Evolutionary conservation across 2,888 invertebrate genomes (phyloP).

Genomic region (Xestia c-nigrum): DNA sequence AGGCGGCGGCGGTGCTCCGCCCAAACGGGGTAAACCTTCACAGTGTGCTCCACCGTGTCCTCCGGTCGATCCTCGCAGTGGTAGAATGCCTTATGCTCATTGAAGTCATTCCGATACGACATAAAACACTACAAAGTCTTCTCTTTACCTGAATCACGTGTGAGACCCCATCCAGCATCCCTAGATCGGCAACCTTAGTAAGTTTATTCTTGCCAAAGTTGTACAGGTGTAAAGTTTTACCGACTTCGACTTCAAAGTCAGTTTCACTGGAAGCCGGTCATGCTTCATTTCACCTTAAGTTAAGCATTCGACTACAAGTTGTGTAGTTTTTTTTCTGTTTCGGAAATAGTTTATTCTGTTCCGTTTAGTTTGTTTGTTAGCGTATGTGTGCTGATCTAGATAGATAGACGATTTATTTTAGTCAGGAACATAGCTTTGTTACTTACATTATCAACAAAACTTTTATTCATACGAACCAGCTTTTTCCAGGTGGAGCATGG

Average conservation of each 20-base stretch:
- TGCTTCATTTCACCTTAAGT: conserved; percentile 47
- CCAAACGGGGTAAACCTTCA: too few species aligned
- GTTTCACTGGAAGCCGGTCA: conserved; percentile 42
- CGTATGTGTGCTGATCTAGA: background rate
- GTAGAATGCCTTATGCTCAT: too few species aligned
- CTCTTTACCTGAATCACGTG: background rate
- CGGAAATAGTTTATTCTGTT: conserved; percentile 17
- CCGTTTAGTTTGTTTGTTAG: conserved; percentile 30
- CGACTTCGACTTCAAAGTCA: conserved; percentile 26
- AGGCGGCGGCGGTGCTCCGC: too few species aligned
- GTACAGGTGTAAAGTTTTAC: conserved; percentile 59
- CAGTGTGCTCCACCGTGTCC: too few species aligned
- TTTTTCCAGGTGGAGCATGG: too few species aligned
- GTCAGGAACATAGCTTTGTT: background rate
- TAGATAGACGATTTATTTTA: background rate
- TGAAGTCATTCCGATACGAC: too few species aligned
- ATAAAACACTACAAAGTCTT: background rate
- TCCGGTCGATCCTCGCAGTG: too few species aligned
- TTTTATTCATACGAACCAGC: too few species aligned
- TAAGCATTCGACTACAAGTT: conserved; percentile 30
- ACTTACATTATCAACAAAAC: background rate
- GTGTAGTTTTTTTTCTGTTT: conserved; percentile 16
- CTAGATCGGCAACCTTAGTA: background rate
- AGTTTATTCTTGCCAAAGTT: conserved; percentile 42
- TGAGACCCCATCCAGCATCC: conserved; percentile 19